A percentile compares a stretch with the other conserved stretches of the same genome.
phyloP scores from a whole-genome alignment of 2,113 vertebrate genomes.

The Onychostoma macrolepis region DNA sequence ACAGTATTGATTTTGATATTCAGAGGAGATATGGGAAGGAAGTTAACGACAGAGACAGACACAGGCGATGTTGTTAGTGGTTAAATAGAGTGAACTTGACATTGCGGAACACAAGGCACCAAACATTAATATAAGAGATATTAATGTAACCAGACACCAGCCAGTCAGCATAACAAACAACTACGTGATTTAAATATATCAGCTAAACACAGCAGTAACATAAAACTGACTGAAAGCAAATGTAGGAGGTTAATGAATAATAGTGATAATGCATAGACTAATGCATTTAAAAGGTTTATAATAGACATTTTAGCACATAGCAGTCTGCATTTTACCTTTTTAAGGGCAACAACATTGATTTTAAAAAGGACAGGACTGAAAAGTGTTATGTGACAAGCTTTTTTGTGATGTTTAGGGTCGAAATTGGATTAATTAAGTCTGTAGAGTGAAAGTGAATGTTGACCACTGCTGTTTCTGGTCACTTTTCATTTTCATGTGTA shows the following conservation, averaged over 20 bases:
- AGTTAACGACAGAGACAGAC: background rate
- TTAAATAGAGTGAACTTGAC: conserved; percentile 40
- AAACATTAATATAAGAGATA: conserved; percentile 6
- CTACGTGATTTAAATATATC: background rate
- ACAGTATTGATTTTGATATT: conserved; percentile 16
- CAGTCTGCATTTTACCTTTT: background rate
- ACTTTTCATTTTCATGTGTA: background rate
- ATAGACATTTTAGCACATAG: background rate
- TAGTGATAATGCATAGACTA: background rate
- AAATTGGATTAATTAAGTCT: background rate
- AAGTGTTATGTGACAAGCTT: background rate
- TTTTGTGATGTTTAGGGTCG: background rate
- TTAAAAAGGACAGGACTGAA: background rate
- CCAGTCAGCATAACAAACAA: conserved; percentile 20
- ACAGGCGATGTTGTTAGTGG: background rate
- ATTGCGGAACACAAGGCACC: background rate
- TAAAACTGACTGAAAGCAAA: conserved; percentile 16
- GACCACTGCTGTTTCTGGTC: background rate
- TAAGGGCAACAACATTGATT: background rate
- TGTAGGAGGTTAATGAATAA: background rate
- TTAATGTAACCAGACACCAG: background rate
- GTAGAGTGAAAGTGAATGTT: background rate
- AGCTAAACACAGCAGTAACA: conserved; percentile 3
- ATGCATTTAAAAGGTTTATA: conserved; percentile 3
- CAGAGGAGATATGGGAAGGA: background rate